Conservation (phyloP, 2,113 vertebrate species). For the Chrysochloris asiatica region DNA sequence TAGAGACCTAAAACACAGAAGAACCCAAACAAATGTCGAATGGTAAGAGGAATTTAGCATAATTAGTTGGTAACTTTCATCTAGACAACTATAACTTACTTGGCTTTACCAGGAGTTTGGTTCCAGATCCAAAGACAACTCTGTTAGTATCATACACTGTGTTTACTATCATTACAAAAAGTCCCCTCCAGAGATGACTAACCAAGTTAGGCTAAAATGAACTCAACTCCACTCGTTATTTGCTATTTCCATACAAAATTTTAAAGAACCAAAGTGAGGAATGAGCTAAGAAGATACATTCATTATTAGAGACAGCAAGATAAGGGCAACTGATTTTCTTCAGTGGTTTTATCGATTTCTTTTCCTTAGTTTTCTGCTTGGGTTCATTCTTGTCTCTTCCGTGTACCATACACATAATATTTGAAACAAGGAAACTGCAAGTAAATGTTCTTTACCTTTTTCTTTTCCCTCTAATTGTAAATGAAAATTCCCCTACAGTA, state of each 20-base stretch:
- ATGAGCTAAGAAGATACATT: conserved; percentile 65
- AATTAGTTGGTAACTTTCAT: not conserved
- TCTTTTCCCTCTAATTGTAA: conserved; percentile 47
- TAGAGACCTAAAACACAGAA: not conserved
- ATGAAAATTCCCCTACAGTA: conserved; percentile 42
- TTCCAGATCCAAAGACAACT: conserved; percentile 68
- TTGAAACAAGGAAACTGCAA: conserved; percentile 34
- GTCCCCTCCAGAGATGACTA: not conserved
- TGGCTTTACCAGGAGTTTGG: conserved; percentile 67
- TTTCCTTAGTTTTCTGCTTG: conserved; percentile 72
- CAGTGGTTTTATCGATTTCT: conserved; percentile 70
- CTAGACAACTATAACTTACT: conserved; percentile 66
- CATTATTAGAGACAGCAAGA: conserved; percentile 73
- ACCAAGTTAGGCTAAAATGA: not conserved
- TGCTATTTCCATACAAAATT: conserved; percentile 51
- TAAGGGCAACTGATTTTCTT: conserved; percentile 71
- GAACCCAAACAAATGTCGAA: not conserved
- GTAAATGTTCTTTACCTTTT: conserved; percentile 28
- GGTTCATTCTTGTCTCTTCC: conserved; percentile 57
- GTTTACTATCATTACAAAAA: conserved; percentile 71
- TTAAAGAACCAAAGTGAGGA: conserved; percentile 54
- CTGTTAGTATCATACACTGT: not conserved
- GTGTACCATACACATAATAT: conserved; percentile 30
- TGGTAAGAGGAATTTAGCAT: conserved; percentile 12
- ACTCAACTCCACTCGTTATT: not conserved